These are phyloP conservation scores for Lycia hirtaria DNA, from an alignment of 2,888 invertebrate species.

Conservation along the genomic window DNA sequence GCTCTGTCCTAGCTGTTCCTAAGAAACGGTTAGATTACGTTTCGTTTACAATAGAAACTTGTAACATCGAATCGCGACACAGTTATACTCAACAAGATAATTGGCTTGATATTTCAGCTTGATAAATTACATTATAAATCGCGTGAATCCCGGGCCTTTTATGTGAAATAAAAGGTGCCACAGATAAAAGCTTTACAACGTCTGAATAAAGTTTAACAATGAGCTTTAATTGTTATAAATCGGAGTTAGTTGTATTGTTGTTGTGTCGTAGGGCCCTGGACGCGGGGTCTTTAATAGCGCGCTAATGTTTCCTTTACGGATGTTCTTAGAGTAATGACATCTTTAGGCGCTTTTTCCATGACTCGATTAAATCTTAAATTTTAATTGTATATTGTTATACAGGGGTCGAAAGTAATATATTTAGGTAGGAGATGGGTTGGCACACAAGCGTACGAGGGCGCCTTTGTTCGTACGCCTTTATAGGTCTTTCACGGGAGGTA, in stretches of 20 bases:
- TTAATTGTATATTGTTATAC: background rate
- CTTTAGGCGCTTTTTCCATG: background rate
- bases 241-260: slow-evolving; percentile 29
- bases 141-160: slow-evolving; percentile 26
- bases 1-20: no score
- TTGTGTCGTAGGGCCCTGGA: slow-evolving; percentile 15
- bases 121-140: slow-evolving; percentile 75
- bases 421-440: no score
- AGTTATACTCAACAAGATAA: slow-evolving; percentile 66
- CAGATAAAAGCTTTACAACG: slow-evolving; percentile 35
- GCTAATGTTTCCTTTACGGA: slow-evolving; percentile 20
- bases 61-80: slow-evolving; percentile 47
- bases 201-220: slow-evolving; percentile 34
- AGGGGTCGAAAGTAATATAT: no score
- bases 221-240: slow-evolving; percentile 33
- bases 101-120: slow-evolving; percentile 74
- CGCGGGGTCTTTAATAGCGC: slow-evolving; percentile 13
- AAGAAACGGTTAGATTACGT: no score
- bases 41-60: background rate
- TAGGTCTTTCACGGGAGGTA: no score
- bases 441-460: no score
- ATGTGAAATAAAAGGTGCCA: slow-evolving; percentile 31
- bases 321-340: slow-evolving; percentile 7
- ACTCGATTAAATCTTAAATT: background rate
- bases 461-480: no score